Evolutionary conservation across 1,140 invertebrate species (phyloP), one percentile per base, ranked within the genome.

Genomic region (Parapsyche elsis): DNA sequence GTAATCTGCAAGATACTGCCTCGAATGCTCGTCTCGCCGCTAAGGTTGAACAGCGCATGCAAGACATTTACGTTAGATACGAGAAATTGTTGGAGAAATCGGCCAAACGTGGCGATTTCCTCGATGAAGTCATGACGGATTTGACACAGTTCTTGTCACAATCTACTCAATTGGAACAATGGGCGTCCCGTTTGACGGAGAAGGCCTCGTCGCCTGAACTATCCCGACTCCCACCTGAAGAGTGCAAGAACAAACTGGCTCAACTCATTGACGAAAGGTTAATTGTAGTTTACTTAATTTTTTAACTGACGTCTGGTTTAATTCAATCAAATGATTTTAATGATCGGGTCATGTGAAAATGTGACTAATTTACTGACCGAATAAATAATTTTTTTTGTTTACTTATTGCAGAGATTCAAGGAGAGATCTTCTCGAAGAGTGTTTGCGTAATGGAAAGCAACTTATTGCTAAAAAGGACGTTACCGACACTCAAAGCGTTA

Each of bases 401-500:
- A n/a, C n/a, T n/a, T 73, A 77, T 61, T 73, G 1, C 81, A 89
- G 88, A 45, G 87, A 88, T 84, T 81, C 88, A 87, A 85, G 87
- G 87, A 86, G 87, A 84, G 89, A 89, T 24, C 81, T 90, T 14
- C 93, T 97, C 74, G 95, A 97, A 83, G 92, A 95, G 80, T 92
- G 96, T 71, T 90, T 97, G 23, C 89, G 91, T 5, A 92, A 92
- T 77, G 97, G 96, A 26, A 96, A 95, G 86, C 92, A 93, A 79
- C 90, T 98, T 10, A 91, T 97, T n/a, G 89, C 92, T 5, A 95
- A 97, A 88, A 95, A 96, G 78, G 96, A 98, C 86, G 94, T 97
- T 1, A 97, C 95, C 0, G 97, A 98, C 84, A 94, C 94, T 0
- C 92, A 92, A 21, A 91, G 91, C 1, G 91, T 98, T n/a, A 92